These are phyloP conservation scores for Acrocyrtus sp. DNA, from an alignment of 2,888 invertebrate genomes.

Conservation along the genomic window DNA sequence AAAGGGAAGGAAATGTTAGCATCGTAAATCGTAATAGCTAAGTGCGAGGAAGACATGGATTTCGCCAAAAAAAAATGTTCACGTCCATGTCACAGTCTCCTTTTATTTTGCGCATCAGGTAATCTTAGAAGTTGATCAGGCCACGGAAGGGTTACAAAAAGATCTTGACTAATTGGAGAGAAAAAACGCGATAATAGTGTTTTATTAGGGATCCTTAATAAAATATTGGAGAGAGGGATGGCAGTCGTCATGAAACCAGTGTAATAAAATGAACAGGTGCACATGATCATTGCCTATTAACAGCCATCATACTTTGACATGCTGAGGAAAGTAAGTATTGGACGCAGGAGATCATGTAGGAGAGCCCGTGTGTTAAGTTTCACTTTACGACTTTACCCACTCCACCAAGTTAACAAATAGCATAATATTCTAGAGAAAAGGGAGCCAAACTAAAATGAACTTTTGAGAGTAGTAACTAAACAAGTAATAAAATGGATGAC, in stretches of 20 bases:
- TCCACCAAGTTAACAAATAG: neutral
- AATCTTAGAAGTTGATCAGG: too few relatives aligned
- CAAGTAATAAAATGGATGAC: neutral
- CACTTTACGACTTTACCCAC: neutral
- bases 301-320: neutral
- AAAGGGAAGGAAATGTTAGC: too few relatives aligned
- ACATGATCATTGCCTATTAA: slow-evolving; percentile 5
- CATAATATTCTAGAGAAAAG: neutral
- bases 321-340: neutral
- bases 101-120: too few relatives aligned
- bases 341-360: neutral
- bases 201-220: neutral
- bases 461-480: neutral
- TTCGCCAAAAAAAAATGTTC: too few relatives aligned
- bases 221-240: too few relatives aligned
- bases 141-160: too few relatives aligned
- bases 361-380: neutral
- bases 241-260: slow-evolving; percentile 15
- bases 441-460: neutral
- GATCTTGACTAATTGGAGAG: too few relatives aligned
- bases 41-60: too few relatives aligned
- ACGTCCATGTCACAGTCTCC: too few relatives aligned
- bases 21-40: too few relatives aligned
- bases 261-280: slow-evolving; percentile 29
- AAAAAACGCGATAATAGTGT: neutral